phyloP scores from a whole-genome alignment of 2,888 invertebrate genomes.

The Saturnia japonica region DNA sequence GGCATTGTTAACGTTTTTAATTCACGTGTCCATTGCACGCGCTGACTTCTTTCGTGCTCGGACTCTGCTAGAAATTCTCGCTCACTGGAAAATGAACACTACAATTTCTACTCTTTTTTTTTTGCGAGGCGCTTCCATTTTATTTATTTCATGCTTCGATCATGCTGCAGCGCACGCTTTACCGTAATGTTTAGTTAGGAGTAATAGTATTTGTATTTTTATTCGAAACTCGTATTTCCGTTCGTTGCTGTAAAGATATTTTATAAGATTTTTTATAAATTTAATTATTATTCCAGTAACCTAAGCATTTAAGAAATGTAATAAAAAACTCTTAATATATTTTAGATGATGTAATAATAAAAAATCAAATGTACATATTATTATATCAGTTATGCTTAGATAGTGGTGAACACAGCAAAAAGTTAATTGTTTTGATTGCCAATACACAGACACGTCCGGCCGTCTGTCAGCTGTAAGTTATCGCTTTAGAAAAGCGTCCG shows the following conservation, averaged over 20 bases:
- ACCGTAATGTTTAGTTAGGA: constrained; percentile 64
- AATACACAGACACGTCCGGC: constrained; percentile 73
- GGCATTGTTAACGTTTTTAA: constrained; percentile 80
- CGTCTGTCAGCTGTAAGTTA: constrained; percentile 72
- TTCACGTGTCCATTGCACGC: constrained; percentile 80
- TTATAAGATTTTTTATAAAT: constrained; percentile 22
- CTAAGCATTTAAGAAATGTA: constrained; percentile 31
- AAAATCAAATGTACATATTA: constrained; percentile 32
- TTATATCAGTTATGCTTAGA: constrained; percentile 59
- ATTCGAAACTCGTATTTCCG: constrained; percentile 55
- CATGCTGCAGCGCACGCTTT: constrained; percentile 40
- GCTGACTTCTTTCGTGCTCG: constrained; percentile 56
- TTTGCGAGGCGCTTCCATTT: constrained; percentile 70
- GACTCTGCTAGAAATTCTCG: constrained; percentile 77
- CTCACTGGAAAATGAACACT: constrained; percentile 79
- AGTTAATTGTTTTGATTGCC: constrained; percentile 81
- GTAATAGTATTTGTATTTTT: constrained; percentile 58
- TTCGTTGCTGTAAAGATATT: constrained; percentile 33
- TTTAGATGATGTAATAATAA: constrained; percentile 44
- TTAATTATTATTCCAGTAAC: constrained; percentile 20
- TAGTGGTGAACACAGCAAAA: constrained; percentile 69
- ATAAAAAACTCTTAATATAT: constrained; percentile 27
- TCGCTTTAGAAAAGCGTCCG: constrained; percentile 78
- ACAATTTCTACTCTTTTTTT: constrained; percentile 69
- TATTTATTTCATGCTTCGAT: constrained; percentile 78